phyloP scores from a whole-genome alignment of 1,140 invertebrate genomes.

The Arion vulgaris region DNA sequence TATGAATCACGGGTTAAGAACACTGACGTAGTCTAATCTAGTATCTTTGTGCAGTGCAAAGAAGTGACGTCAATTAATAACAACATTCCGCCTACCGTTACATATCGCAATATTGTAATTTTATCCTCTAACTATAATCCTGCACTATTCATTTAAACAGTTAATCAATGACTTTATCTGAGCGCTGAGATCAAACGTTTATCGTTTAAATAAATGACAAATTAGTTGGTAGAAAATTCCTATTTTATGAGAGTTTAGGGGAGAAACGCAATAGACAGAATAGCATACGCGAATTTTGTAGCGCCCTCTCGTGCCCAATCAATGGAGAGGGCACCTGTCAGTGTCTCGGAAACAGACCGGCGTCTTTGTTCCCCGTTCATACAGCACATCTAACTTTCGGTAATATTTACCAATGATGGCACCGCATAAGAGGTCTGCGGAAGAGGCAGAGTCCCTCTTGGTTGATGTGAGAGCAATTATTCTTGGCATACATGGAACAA shows the following conservation, averaged over 20 bases:
- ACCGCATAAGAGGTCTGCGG: constrained; percentile 63
- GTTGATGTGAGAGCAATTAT: constrained; percentile 74
- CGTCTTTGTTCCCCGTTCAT: constrained; percentile 49
- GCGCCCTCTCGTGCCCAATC: constrained; percentile 53
- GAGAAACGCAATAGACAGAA: background rate
- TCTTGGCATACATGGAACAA: constrained; percentile 87
- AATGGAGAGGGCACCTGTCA: constrained; percentile 54
- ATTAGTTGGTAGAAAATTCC: no score
- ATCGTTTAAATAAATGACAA: no score
- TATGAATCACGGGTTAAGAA: no score
- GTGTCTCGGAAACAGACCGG: constrained; percentile 35
- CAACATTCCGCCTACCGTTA: background rate
- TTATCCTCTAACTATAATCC: no score
- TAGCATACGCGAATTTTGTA: constrained; percentile 27
- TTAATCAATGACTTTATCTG: no score
- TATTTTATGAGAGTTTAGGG: background rate
- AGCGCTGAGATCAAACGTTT: no score
- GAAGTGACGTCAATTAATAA: background rate
- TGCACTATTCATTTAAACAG: no score
- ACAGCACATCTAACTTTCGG: constrained; percentile 19
- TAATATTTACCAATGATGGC: constrained; percentile 49
- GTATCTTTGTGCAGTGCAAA: background rate
- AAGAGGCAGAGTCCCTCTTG: constrained; percentile 65
- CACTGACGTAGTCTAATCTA: no score
- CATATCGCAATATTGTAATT: no score